phyloP scores from a whole-genome alignment of 2,888 invertebrate genomes.

The Agapostemon virescens region DNA sequence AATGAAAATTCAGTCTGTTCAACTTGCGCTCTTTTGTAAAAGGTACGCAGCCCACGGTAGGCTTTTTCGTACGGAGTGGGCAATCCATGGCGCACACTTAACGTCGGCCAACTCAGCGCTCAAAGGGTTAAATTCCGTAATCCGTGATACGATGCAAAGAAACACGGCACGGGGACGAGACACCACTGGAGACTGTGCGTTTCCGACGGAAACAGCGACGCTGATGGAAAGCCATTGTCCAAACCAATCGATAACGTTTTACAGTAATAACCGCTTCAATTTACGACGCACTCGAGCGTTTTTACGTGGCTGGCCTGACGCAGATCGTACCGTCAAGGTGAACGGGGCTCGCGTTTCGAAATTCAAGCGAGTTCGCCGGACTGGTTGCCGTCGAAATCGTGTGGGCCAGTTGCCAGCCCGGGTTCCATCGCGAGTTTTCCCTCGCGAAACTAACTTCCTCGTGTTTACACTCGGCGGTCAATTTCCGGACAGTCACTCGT shows the following conservation, averaged over 20 bases:
- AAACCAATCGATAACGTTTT: constrained; percentile 37
- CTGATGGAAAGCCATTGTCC: constrained; percentile 21
- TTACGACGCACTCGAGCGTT: constrained; percentile 29
- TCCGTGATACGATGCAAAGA: neutral
- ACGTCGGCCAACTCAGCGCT: too few relatives aligned
- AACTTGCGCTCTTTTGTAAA: too few relatives aligned
- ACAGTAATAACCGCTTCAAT: constrained; percentile 42
- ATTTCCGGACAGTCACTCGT: neutral
- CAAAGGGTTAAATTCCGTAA: neutral
- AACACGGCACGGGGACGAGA: neutral
- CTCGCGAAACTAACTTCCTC: neutral
- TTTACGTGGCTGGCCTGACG: constrained; percentile 14
- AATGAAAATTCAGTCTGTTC: too few relatives aligned
- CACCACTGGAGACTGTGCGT: neutral
- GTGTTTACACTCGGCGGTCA: neutral
- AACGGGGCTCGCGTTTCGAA: constrained; percentile 14
- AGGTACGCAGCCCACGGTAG: too few relatives aligned
- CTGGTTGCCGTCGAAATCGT: constrained; percentile 4
- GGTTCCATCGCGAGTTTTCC: neutral
- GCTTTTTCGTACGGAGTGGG: too few relatives aligned
- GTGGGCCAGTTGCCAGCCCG: too few relatives aligned
- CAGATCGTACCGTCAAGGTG: neutral
- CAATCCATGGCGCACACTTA: too few relatives aligned
- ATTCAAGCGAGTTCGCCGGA: constrained; percentile 1
- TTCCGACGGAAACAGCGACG: neutral